Base-by-base conservation (phyloP, 2,797 vertebrate genomes). In the Clarias platycephalus region DNA sequence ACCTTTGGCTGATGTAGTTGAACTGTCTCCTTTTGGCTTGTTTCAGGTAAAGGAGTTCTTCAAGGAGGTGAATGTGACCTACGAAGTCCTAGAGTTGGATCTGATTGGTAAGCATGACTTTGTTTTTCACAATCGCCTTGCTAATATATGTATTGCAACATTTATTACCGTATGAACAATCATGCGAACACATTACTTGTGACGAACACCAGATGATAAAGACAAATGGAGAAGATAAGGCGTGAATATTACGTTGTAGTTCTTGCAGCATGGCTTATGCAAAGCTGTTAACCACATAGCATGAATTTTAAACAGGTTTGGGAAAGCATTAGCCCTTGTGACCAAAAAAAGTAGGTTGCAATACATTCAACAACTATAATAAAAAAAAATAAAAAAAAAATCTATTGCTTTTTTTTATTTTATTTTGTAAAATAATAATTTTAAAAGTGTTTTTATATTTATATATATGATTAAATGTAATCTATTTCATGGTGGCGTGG, bases 41-140 rank as follows among this genome's bases (percentile, higher is more conserved):
- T 92, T 93, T 15, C 81, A 99, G 98, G 97, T 98, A 72, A 99
- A 99, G 89, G 96, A 97, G 20, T 93, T 99, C 55, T 99, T 99
- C 92, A 92, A 87, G 62, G 95, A 96, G 66, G 83, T 99, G 87
- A 93, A 91, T 34, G 93, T 96, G 53, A 94, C 94, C 6, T 97
- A 90, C 82, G 95, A 94, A 1, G 92, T 94, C 77, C 82, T 98
- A 92, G 97, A 99, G 87, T 91, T 99, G 88, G 98, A 99, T 92
- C 91, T 95, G 72, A 92, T 95, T 0, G 96, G 98, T 99, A 92
- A 97, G 84, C 64, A 37, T 60, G 71, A 76, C 12, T 57, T 28
- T 8, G 0, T 4, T 4, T 49, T 0, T 49, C 15, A 24, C 31
- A 66, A 31, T 37, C 2, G n/a, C n/a, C 8, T 71, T 31, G 12